These are phyloP conservation scores for Eueremaeus valkanovi DNA, from an alignment of 2,888 invertebrate genomes.

Conservation along the genomic window DNA sequence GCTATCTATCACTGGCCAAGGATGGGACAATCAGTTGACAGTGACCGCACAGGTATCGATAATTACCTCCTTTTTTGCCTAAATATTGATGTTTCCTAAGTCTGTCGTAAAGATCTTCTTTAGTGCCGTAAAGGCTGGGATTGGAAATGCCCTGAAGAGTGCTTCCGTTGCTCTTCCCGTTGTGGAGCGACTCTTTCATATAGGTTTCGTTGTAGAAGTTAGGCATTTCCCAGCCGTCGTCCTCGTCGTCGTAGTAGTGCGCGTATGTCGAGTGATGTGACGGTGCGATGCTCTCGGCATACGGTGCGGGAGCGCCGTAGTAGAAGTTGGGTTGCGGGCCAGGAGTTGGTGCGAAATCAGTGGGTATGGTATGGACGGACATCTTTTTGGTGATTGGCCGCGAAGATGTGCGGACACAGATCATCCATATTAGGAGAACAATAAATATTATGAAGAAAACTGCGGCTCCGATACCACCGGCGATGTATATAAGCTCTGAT, in stretches of 20 bases:
- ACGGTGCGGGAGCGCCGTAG: constrained; percentile 75
- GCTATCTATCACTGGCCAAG: too few relatives aligned
- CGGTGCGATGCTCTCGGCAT: constrained; percentile 90
- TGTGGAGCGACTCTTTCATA: constrained; percentile 63
- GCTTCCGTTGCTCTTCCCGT: constrained; percentile 59
- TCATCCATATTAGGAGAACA: constrained; percentile 93
- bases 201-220: constrained; percentile 95
- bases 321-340: constrained; percentile 94
- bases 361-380: constrained; percentile 69
- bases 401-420: constrained; percentile 68
- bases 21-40: constrained; percentile 24
- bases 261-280: constrained; percentile 93
- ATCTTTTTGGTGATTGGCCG: constrained; percentile 69
- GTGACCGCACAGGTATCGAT: too few relatives aligned
- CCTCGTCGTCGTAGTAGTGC: constrained; percentile 80
- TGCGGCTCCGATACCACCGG: constrained; percentile 88
- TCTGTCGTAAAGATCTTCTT: constrained; percentile 91
- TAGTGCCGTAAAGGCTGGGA: constrained; percentile 78
- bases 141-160: constrained; percentile 60
- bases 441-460: constrained; percentile 88
- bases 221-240: constrained; percentile 93
- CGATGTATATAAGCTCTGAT: constrained; percentile 91
- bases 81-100: constrained; percentile 91
- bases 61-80: constrained; percentile 60
- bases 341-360: constrained; percentile 51